Evolutionary conservation across 2,113 vertebrate species (phyloP), one percentile per base, ranked within the genome.

Genomic region (Laticauda colubrina): DNA sequence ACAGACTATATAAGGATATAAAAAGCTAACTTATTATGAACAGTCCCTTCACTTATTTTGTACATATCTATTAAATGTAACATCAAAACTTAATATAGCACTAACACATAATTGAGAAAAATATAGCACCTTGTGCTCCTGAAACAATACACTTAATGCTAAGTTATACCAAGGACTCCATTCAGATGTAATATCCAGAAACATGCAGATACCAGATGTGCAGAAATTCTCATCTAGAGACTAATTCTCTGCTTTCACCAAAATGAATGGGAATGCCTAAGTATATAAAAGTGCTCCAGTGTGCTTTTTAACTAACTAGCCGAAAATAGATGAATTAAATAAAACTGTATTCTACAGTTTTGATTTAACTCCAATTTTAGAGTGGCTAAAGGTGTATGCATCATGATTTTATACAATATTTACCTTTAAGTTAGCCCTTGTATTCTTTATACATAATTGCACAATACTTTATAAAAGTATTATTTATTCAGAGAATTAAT

Each of bases 401-500:
- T 86, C 10, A n/a, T 5, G 45, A 93, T 39, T 26, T 5, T 10
- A 55, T 81, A 92, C 61, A 95, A 93, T 89, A 53, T 26, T 92
- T 21, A 29, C 6, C 59, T 34, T 90, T 61, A 90, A 81, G 91
- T 94, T 48, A 88, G n/a, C 57, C 51, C 91, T 94, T 85, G 94
- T 89, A 90, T 88, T 92, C 5, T 26, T 69, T 95, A n/a, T 24
- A 59, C n/a, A 90, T 43, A 94, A 90, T 61, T 12, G 85, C 91
- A 2, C 51, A 53, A 53, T 53, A 53, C 11, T 43, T 85, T 89
- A 39, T 20, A 92, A 57, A 85, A 61, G 26, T 85, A 45, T 90
- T 91, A 54, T 97, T 97, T 96, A 96, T 97, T 97, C 88, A 94
- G 86, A 96, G 87, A 95, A 91, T 92, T 87, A 95, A 93, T 86